A percentile compares a stretch with the other conserved stretches of the same genome.
phyloP scores from a whole-genome alignment of 2,888 invertebrate species.

The Leptura quadrifasciata region DNA sequence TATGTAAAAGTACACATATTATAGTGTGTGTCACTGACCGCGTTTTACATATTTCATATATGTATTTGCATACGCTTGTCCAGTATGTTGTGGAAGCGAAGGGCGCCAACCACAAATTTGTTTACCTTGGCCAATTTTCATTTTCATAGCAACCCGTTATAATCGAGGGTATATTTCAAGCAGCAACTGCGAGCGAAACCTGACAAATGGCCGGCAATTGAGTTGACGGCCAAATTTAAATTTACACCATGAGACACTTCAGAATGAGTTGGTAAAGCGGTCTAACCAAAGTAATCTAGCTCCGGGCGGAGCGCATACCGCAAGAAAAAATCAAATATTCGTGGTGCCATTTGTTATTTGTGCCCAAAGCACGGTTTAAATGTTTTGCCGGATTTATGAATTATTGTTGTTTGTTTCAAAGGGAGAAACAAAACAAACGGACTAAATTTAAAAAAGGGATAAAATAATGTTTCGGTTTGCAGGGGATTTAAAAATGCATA shows the following conservation, averaged over 20 bases:
- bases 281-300: constrained; percentile 33
- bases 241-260: constrained; percentile 41
- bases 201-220: constrained; percentile 49
- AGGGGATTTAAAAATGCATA: not conserved
- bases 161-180: constrained; percentile 20
- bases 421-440: constrained; percentile 12
- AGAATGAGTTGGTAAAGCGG: constrained; percentile 33
- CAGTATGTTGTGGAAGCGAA: not conserved
- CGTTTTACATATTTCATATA: too few relatives aligned
- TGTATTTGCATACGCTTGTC: not conserved
- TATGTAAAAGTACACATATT: too few relatives aligned
- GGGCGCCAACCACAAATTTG: constrained; percentile 10
- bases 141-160: constrained; percentile 18
- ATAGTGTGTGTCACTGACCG: too few relatives aligned
- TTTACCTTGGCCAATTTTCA: constrained; percentile 14
- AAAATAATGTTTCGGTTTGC: not conserved
- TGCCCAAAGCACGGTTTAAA: constrained; percentile 17
- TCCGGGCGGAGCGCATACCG: constrained; percentile 11
- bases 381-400: constrained; percentile 31
- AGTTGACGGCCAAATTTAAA: constrained; percentile 43
- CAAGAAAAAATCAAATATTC: constrained; percentile 35
- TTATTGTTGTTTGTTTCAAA: not conserved
- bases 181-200: constrained; percentile 32
- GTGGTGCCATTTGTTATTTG: constrained; percentile 33
- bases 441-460: constrained; percentile 1